Conservation (phyloP, 2,113 vertebrate genomes). For the Trichechus manatus region DNA sequence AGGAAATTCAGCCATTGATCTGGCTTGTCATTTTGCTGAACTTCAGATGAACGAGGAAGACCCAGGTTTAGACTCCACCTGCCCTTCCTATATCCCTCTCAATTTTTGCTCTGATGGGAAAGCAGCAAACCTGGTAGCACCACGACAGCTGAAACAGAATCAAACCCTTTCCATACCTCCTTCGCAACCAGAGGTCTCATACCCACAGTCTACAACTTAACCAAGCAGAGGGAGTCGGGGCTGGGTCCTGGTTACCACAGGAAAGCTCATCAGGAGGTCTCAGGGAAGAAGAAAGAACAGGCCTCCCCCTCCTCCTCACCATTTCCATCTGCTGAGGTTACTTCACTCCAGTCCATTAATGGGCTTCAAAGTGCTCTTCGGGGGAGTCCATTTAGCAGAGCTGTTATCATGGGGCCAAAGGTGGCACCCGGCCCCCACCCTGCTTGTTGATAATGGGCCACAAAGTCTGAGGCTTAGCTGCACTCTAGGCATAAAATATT, state of each 20-base stretch:
- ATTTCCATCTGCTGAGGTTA: constrained; percentile 70
- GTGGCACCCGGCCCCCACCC: constrained; percentile 71
- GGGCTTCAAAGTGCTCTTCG: constrained; percentile 71
- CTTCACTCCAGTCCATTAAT: constrained; percentile 69
- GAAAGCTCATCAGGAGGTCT: neutral
- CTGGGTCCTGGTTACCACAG: neutral
- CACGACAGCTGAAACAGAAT: neutral
- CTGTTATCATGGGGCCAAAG: constrained; percentile 65
- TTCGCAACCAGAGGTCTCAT: neutral
- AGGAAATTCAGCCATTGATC: constrained; percentile 52
- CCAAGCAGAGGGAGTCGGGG: neutral
- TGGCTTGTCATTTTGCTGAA: constrained; percentile 56
- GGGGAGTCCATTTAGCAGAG: constrained; percentile 72
- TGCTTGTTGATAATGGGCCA: constrained; percentile 72
- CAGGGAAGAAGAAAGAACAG: neutral
- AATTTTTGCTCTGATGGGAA: constrained; percentile 7
- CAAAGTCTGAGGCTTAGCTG: constrained; percentile 72
- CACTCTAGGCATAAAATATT: constrained; percentile 82
- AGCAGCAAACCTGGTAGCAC: neutral
- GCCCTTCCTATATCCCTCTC: constrained; percentile 35
- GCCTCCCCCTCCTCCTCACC: constrained; percentile 21
- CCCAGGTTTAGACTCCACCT: constrained; percentile 43
- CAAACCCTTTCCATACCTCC: neutral
- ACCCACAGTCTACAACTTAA: constrained; percentile 8
- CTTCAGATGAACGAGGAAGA: constrained; percentile 41